These are phyloP conservation scores for Ctenodactylus gundi DNA, from an alignment of 2,113 vertebrate species.

Conservation along the genomic window DNA sequence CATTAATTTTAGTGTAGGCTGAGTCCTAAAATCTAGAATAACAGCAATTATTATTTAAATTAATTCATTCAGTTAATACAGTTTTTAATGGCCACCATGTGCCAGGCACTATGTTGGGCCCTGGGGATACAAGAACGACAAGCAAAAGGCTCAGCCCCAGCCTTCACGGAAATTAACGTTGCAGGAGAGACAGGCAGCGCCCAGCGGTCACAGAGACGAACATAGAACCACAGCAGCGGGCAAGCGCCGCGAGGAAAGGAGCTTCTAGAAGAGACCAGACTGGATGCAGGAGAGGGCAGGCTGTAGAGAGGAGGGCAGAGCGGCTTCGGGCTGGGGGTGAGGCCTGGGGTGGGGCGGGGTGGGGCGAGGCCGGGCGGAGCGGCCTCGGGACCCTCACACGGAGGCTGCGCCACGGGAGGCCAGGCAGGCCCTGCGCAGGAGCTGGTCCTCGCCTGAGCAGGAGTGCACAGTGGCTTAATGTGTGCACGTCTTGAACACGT, in stretches of 20 bases:
- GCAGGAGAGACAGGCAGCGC: not conserved
- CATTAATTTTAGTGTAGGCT: constrained; percentile 79
- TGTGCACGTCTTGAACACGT: not conserved
- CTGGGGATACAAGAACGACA: constrained; percentile 28
- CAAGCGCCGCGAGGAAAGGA: not conserved
- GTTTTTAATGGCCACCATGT: constrained; percentile 65
- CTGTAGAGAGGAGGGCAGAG: not conserved
- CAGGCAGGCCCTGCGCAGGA: not conserved
- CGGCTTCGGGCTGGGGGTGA: not conserved
- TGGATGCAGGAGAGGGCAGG: not conserved
- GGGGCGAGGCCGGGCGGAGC: not conserved
- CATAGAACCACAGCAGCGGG: not conserved
- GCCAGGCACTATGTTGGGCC: constrained; percentile 62
- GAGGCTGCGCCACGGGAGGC: too few relatives aligned
- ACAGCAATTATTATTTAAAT: constrained; percentile 80
- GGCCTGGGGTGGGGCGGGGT: too few relatives aligned
- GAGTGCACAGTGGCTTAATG: not conserved
- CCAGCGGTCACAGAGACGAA: not conserved
- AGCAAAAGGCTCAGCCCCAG: constrained; percentile 24
- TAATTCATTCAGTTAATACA: constrained; percentile 74
- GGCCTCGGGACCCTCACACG: too few relatives aligned
- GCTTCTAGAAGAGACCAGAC: not conserved
- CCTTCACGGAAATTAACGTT: constrained; percentile 46
- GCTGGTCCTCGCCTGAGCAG: not conserved
- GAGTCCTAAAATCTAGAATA: constrained; percentile 75